phyloP scores from a whole-genome alignment of 2,113 vertebrate species.

The Pluvialis apricaria region DNA sequence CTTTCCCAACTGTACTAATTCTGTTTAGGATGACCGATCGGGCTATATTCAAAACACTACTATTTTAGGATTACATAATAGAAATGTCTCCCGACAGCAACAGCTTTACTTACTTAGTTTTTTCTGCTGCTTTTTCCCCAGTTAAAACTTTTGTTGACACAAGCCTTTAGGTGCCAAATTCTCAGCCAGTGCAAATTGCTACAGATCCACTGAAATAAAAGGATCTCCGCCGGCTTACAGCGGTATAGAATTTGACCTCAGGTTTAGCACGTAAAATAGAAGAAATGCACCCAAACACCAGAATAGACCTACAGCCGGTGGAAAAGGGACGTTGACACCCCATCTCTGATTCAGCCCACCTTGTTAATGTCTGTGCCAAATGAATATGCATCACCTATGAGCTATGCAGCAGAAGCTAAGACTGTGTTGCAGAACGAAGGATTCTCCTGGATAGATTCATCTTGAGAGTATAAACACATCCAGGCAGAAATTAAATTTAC shows the following conservation, averaged over 20 bases:
- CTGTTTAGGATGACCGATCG: conserved; percentile 63
- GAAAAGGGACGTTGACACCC: neutral
- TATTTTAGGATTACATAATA: conserved; percentile 36
- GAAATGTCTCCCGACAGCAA: conserved; percentile 53
- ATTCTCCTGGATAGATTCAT: neutral
- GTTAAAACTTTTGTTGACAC: conserved; percentile 62
- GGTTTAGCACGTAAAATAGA: conserved; percentile 5
- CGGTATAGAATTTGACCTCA: neutral
- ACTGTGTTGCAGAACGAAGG: neutral
- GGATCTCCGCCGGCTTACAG: neutral
- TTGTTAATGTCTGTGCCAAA: neutral
- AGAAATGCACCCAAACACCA: neutral
- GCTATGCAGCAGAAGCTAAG: neutral
- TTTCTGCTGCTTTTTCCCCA: conserved; percentile 38
- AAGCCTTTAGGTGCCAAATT: conserved; percentile 39
- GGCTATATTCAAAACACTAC: conserved; percentile 48
- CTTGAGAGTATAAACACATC: conserved; percentile 1
- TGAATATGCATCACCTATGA: neutral
- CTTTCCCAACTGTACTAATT: conserved; percentile 53
- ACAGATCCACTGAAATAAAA: conserved; percentile 20
- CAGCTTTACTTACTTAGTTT: conserved; percentile 45
- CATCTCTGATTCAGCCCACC: neutral
- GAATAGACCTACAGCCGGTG: neutral
- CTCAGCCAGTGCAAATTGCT: conserved; percentile 38
- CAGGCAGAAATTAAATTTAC: conserved; percentile 33